Conservation (phyloP, 2,113 vertebrate species). For the Tyrannus savana region DNA sequence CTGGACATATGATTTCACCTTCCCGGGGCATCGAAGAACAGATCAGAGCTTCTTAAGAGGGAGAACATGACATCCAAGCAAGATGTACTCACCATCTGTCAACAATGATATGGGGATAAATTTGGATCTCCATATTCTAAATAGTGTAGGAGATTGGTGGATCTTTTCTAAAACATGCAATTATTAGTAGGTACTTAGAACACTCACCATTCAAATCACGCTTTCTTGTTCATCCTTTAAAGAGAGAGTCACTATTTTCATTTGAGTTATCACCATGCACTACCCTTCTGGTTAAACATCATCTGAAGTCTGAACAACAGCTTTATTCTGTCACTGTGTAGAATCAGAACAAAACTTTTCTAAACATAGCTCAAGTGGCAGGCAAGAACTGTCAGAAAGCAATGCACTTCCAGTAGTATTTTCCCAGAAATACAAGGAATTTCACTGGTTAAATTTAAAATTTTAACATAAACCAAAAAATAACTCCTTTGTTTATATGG, state of each 20-base stretch:
- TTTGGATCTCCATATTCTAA: not conserved
- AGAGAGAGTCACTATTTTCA: not conserved
- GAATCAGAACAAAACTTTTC: not conserved
- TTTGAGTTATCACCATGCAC: not conserved
- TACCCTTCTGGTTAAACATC: not conserved
- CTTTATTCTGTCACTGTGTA: not conserved
- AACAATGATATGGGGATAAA: not conserved
- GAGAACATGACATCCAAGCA: not conserved
- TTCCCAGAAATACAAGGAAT: not conserved
- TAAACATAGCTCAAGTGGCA: not conserved
- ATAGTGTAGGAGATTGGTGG: not conserved
- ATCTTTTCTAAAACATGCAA: not conserved
- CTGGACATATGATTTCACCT: fast-evolving
- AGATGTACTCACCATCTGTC: not conserved
- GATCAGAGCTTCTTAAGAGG: not conserved
- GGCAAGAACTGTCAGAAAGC: not conserved
- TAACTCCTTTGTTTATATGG: not conserved
- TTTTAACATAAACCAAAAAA: not conserved
- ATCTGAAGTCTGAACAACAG: not conserved
- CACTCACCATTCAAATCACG: fast-evolving
- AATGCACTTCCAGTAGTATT: not conserved
- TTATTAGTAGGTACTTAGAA: not conserved
- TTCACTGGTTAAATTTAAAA: not conserved
- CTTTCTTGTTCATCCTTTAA: not conserved
- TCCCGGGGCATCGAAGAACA: not conserved